Conservation (phyloP, 2,113 vertebrate genomes). For the Catharus minimus region DNA sequence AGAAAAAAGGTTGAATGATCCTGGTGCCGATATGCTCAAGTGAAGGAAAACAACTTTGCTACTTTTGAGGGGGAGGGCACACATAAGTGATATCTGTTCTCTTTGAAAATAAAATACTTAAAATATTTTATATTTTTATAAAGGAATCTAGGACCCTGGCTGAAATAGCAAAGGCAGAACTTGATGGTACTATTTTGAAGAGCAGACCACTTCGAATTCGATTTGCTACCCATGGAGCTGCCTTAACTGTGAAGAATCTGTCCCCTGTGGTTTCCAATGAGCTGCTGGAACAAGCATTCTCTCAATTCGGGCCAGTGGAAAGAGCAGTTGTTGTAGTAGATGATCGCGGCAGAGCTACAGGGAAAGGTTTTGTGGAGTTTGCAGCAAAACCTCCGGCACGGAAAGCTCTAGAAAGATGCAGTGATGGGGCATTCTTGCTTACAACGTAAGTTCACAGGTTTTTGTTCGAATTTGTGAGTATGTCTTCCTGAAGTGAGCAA, state of each 20-base stretch:
- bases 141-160: constrained; percentile 96
- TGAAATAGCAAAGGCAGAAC: constrained; percentile 95
- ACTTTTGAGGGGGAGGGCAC: accelerated
- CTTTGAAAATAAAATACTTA: neutral
- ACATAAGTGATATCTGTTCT: neutral
- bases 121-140: constrained; percentile 58
- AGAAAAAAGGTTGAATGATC: neutral
- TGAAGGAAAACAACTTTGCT: neutral
- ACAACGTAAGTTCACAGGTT: constrained; percentile 85
- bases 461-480: neutral
- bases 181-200: constrained; percentile 91
- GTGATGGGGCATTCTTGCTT: constrained; percentile 92
- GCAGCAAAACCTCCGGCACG: constrained; percentile 91
- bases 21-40: neutral
- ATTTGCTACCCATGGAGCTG: constrained; percentile 91
- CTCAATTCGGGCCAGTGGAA: constrained; percentile 93
- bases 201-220: constrained; percentile 91
- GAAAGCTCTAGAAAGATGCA: constrained; percentile 94
- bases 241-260: constrained; percentile 92
- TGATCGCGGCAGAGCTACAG: constrained; percentile 91
- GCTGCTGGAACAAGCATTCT: constrained; percentile 94
- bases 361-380: constrained; percentile 95
- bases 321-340: constrained; percentile 93
- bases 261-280: constrained; percentile 94
- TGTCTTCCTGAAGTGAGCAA: neutral